Evolutionary conservation across 2,888 invertebrate species (phyloP), one percentile per base, ranked within the genome.

Genomic region (Drosophila ochracea): DNA sequence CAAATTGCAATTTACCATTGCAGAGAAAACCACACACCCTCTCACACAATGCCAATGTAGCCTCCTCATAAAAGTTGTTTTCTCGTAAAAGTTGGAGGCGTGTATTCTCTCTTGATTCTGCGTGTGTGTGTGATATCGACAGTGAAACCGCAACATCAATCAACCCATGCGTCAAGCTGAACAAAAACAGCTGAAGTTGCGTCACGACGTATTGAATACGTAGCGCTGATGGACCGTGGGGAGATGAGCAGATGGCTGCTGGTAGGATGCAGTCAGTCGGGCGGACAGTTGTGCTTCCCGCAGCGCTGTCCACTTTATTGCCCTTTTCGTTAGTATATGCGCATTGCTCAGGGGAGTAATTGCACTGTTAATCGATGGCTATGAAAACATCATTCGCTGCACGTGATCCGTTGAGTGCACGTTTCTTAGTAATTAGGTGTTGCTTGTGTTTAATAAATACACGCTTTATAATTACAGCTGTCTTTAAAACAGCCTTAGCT

Each of bases 71-170:
- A 65, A 59, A 37, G 19, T 54, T 43, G 16, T 53, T 41, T 59
- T 49, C 0, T 57, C 60, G 49, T 7, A 57, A 72, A 70, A 72
- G 43, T 68, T 63, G 60, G 60, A 43, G n/a, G 19, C 55, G 60
- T 41, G 31, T 64, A 33, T 52, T n/a, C 37, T 19, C 37, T n/a
- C 28, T 16, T n/a, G 10, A 13, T 60, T 60, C 39, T 59, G 66
- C 62, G 5, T 41, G 61, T 35, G 61, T 13, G 16, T 25, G 47
- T 9, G 47, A 47, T 47, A 68, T 63, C 68, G 68, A 53, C 68
- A 30, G 33, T 60, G 58, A 72, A 85, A 75, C 80, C 86, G 57
- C 86, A 85, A 69, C 83, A 85, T 83, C 86, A 76, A 86, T 89
- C 89, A 83, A 82, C 55, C 60, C 73, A 73, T 69, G 69, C 69